Conservation (phyloP, 2,113 vertebrate species). For the Barnardius zonarius region DNA sequence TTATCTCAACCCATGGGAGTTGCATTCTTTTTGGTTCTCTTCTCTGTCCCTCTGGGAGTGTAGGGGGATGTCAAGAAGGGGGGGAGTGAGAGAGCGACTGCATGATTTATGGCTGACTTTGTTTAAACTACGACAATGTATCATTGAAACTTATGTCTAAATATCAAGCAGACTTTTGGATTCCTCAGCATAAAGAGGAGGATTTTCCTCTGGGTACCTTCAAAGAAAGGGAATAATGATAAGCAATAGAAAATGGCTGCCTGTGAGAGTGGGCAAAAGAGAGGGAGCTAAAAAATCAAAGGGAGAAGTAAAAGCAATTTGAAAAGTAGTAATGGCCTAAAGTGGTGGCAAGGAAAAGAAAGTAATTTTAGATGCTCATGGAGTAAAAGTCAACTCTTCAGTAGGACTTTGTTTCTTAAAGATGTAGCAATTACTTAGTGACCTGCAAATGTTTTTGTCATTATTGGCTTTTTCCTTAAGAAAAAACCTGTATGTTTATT, state of each 20-base stretch:
- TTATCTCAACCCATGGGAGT: too few species aligned
- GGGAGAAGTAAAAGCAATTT: neutral
- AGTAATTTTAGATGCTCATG: neutral
- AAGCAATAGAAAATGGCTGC: neutral
- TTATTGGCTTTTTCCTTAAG: neutral
- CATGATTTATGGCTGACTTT: too few species aligned
- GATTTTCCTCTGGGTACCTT: neutral
- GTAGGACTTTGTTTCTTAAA: neutral
- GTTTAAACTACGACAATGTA: too few species aligned
- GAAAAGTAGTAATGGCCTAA: neutral
- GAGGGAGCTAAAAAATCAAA: neutral
- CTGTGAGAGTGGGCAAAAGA: neutral
- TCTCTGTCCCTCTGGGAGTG: too few species aligned
- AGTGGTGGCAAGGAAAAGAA: neutral
- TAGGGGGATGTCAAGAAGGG: too few species aligned
- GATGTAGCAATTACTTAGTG: neutral
- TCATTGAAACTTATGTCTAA: neutral
- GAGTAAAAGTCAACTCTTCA: neutral
- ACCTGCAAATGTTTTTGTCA: neutral
- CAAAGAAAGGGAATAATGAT: neutral
- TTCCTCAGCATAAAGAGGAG: neutral
- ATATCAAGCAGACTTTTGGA: neutral
- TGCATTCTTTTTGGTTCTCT: too few species aligned
- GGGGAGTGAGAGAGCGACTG: too few species aligned
- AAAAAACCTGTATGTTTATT: neutral